Evolutionary conservation across 2,888 invertebrate species (phyloP).

Genomic region (Torymus texanus): DNA sequence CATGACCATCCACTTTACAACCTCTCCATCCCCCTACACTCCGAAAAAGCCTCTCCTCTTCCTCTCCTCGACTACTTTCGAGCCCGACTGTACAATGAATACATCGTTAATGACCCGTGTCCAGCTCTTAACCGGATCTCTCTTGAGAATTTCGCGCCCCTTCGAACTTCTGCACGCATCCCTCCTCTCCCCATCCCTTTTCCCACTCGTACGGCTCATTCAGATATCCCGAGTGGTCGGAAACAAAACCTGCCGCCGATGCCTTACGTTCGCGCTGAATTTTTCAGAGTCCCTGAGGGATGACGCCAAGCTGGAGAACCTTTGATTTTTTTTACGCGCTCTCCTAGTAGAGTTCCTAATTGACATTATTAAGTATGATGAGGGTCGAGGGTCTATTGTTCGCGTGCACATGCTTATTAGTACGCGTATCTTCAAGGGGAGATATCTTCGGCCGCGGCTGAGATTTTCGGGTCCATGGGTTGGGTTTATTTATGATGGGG

Average conservation of each 20-base stretch:
- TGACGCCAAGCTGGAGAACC: not conserved
- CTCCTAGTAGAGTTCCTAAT: not conserved
- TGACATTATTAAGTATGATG: constrained; percentile 10
- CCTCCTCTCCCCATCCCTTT: not conserved
- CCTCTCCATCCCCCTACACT: not conserved
- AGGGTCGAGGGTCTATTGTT: constrained; percentile 25
- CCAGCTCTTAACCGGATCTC: constrained; percentile 39
- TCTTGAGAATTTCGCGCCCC: constrained; percentile 42
- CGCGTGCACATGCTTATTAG: not conserved
- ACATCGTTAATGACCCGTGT: constrained; percentile 52
- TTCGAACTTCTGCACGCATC: constrained; percentile 6
- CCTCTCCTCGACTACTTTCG: not conserved
- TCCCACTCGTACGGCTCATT: constrained; percentile 11
- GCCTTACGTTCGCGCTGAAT: constrained; percentile 34
- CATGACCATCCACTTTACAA: no score
- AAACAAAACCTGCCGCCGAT: constrained; percentile 12
- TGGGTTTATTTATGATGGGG: no score
- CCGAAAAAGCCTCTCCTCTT: not conserved
- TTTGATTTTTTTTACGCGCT: constrained; percentile 7
- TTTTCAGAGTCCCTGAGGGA: constrained; percentile 31
- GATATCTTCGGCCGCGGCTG: no score
- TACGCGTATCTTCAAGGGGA: no score
- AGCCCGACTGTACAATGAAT: constrained; percentile 37
- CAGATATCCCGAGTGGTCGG: constrained; percentile 35
- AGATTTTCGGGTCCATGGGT: no score